phyloP scores from a whole-genome alignment of 2,797 vertebrate genomes.

The Neosilurus mollespiculum region DNA sequence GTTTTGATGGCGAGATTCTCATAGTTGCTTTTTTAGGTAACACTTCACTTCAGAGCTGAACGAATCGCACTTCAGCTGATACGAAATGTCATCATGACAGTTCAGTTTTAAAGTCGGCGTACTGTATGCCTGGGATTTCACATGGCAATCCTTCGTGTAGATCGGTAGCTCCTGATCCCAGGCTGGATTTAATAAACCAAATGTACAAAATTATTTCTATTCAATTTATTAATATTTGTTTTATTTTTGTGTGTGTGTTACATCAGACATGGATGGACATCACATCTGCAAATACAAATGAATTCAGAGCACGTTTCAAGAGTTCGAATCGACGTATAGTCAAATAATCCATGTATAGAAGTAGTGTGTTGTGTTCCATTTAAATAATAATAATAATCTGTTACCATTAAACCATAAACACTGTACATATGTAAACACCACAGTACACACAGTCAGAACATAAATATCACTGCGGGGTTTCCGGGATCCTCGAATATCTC shows the following conservation, averaged over 20 bases:
- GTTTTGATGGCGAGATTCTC: background rate
- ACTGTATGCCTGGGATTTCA: background rate
- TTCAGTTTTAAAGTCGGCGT: background rate
- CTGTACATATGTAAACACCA: constrained; percentile 23
- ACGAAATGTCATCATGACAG: background rate
- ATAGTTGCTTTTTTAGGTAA: background rate
- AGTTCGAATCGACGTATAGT: constrained; percentile 13
- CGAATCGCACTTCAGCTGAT: background rate
- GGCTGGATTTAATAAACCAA: background rate
- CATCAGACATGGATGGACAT: constrained; percentile 55
- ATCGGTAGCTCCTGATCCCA: background rate
- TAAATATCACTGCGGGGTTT: constrained; percentile 26
- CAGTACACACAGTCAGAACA: constrained; percentile 25
- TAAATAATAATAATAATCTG: constrained; percentile 36
- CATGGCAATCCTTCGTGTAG: background rate
- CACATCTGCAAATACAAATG: constrained; percentile 62
- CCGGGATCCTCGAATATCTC: constrained; percentile 24
- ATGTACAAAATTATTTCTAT: constrained; percentile 12
- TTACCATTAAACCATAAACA: constrained; percentile 22
- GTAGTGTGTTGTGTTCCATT: constrained; percentile 22
- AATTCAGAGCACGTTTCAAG: constrained; percentile 53
- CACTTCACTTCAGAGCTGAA: background rate
- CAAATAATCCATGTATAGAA: constrained; percentile 13
- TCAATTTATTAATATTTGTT: constrained; percentile 51
- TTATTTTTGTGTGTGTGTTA: constrained; percentile 30